phyloP scores from a whole-genome alignment of 2,888 invertebrate genomes.

The Nymphalis c-album region DNA sequence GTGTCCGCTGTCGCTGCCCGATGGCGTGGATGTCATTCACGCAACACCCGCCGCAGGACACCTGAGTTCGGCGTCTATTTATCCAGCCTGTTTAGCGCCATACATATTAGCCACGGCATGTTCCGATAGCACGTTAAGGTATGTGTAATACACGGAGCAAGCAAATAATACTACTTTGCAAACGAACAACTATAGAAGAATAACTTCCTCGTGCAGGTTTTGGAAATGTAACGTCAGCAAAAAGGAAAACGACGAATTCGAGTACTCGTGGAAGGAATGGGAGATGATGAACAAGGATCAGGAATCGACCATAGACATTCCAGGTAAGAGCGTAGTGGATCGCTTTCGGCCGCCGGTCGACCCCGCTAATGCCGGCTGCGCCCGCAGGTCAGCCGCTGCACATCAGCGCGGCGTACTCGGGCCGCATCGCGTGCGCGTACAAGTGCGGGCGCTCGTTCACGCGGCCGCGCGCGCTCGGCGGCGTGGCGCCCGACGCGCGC shows the following conservation, averaged over 20 bases:
- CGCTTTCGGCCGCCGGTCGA: neutral
- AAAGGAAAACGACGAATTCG: conserved; percentile 69
- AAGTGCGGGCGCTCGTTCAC: conserved; percentile 96
- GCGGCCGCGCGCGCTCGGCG: conserved; percentile 84
- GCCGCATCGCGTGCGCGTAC: conserved; percentile 98
- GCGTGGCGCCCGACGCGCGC: conserved; percentile 79
- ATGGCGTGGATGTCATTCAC: conserved; percentile 95
- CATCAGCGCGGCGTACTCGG: conserved; percentile 98
- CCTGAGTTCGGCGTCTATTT: conserved; percentile 97
- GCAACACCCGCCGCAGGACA: conserved; percentile 98
- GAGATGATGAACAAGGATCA: conserved; percentile 90
- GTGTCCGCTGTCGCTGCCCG: conserved; percentile 92
- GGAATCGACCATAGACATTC: conserved; percentile 85
- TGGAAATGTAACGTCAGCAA: conserved; percentile 90
- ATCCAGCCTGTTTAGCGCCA: conserved; percentile 99
- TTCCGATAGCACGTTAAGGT: conserved; percentile 92
- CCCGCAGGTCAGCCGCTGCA: conserved; percentile 89
- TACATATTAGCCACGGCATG: conserved; percentile 98
- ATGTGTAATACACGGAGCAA: conserved; percentile 10
- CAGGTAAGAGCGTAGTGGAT: conserved; percentile 77
- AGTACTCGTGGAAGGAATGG: conserved; percentile 93
- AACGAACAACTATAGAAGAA: neutral
- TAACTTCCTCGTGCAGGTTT: conserved; percentile 79
- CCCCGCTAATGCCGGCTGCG: neutral
- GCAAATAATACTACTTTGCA: neutral